Evolutionary conservation across 2,888 invertebrate genomes (phyloP).

Genomic region (Micropterix aruncella): DNA sequence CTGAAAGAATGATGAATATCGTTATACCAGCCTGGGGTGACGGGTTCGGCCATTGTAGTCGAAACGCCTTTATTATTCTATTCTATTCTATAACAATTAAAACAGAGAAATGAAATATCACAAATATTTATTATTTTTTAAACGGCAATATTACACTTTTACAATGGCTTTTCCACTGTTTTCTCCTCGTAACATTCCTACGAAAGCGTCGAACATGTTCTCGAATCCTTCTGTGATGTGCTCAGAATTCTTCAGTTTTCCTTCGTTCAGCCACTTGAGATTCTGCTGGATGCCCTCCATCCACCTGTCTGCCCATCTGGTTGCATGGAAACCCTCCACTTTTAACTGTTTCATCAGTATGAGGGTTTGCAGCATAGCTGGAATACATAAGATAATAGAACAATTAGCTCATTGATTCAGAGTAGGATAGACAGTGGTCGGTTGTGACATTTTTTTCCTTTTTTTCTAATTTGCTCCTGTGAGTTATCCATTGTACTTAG

Average conservation of each 20-base stretch:
- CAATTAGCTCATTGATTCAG: no score
- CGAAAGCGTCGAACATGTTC: slow-evolving; percentile 47
- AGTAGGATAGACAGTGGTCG: no score
- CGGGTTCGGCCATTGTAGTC: no score
- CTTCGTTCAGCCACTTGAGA: slow-evolving; percentile 45
- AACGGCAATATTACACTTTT: slow-evolving; percentile 25
- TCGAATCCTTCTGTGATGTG: slow-evolving; percentile 52
- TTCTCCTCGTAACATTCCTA: slow-evolving; percentile 42
- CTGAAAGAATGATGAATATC: no score
- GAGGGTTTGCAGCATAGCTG: slow-evolving; percentile 28
- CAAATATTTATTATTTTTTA: not conserved
- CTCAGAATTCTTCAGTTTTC: slow-evolving; percentile 50
- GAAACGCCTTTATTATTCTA: no score
- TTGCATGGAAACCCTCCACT: slow-evolving; percentile 42
- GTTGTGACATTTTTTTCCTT: no score
- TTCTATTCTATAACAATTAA: no score
- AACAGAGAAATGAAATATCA: no score
- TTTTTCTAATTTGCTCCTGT: no score
- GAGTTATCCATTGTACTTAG: no score
- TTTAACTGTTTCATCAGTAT: slow-evolving; percentile 34
- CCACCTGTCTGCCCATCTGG: slow-evolving; percentile 39
- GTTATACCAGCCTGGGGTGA: no score
- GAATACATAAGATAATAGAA: no score
- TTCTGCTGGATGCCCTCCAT: slow-evolving; percentile 45
- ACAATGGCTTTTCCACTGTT: slow-evolving; percentile 55